phyloP scores from a whole-genome alignment of 2,888 invertebrate species.

The Achlya flavicornis region DNA sequence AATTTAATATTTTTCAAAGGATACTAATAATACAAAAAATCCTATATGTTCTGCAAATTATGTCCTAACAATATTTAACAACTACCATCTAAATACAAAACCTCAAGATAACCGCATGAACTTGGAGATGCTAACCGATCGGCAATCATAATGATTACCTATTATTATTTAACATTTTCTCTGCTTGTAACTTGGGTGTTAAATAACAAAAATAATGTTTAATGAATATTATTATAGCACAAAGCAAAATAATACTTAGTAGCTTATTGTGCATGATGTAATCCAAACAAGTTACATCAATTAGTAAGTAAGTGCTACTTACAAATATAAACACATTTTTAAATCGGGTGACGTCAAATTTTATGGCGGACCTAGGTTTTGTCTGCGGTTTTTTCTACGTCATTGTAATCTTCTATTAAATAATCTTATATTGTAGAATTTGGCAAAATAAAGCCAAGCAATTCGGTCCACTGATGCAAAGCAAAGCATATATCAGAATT shows the following conservation, averaged over 20 bases:
- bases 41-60: too few species aligned
- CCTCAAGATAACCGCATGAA: too few species aligned
- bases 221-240: not conserved
- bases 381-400: too few species aligned
- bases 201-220: not conserved
- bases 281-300: not conserved
- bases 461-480: not conserved
- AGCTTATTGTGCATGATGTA: not conserved
- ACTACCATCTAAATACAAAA: too few species aligned
- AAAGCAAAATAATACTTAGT: not conserved
- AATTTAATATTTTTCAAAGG: too few species aligned
- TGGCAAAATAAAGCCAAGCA: not conserved
- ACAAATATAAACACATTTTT: not conserved
- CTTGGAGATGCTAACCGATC: too few species aligned
- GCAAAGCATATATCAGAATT: not conserved
- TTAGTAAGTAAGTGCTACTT: slow-evolving; percentile 6
- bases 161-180: not conserved
- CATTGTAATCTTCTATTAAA: not conserved
- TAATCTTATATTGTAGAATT: not conserved
- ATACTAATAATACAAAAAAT: too few species aligned
- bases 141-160: too few species aligned
- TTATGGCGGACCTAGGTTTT: too few species aligned
- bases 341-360: not conserved
- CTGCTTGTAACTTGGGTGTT: not conserved
- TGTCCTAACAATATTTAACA: too few species aligned